Percentiles rank a stretch among this genome's conserved stretches.
phyloP scores from a whole-genome alignment of 2,797 vertebrate species.

The Diceros bicornis region DNA sequence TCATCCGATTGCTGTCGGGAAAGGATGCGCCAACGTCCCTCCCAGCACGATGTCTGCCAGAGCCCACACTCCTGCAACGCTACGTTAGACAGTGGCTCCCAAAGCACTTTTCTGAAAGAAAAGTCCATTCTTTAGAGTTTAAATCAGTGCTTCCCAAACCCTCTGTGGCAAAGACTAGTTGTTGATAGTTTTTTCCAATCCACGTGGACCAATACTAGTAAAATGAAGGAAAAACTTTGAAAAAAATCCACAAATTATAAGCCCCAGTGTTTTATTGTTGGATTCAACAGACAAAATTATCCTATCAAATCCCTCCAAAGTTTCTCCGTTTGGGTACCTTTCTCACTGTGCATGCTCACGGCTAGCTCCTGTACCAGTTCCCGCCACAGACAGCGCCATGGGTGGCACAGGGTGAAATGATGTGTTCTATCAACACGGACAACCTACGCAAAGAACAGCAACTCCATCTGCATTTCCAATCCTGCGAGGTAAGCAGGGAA shows the following conservation, averaged over 20 bases:
- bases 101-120: not conserved
- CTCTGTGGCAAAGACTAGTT: accelerated
- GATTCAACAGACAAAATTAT: not conserved
- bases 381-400: not conserved
- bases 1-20: accelerated
- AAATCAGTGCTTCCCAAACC: not conserved
- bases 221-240: not conserved
- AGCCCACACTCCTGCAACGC: accelerated
- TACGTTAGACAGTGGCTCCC: too few species aligned
- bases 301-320: accelerated
- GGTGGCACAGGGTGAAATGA: not conserved
- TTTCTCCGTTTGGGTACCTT: not conserved
- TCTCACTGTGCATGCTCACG: not conserved
- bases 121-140: accelerated
- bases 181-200: not conserved
- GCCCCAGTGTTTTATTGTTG: not conserved
- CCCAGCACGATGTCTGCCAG: too few species aligned
- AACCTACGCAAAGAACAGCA: accelerated
- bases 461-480: accelerated
- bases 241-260: not conserved
- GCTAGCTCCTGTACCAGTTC: too few species aligned
- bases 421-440: not conserved
- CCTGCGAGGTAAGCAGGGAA: not conserved
- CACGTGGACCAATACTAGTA: not conserved
- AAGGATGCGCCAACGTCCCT: too few species aligned